These are phyloP conservation scores for Amphipoea lucens DNA, from an alignment of 2,888 invertebrate genomes.

Conservation along the genomic window DNA sequence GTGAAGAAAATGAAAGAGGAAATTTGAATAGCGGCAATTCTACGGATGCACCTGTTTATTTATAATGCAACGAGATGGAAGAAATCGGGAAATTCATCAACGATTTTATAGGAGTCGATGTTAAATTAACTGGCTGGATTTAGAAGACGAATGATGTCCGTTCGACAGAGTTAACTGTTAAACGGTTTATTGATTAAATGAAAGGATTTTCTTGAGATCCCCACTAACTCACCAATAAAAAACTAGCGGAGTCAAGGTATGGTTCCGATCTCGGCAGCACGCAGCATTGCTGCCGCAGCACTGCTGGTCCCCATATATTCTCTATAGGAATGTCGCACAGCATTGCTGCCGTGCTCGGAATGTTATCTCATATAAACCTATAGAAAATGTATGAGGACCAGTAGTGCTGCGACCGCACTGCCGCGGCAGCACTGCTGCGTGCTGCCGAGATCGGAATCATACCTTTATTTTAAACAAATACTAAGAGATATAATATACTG, in stretches of 20 bases:
- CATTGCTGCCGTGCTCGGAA: no score
- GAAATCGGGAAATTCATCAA: neutral
- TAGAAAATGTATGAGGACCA: no score
- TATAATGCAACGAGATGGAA: conserved; percentile 3
- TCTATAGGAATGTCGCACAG: no score
- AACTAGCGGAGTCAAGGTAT: no score
- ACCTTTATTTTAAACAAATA: neutral
- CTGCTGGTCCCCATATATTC: no score
- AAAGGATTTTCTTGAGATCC: neutral
- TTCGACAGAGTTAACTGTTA: neutral
- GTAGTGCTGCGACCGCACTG: no score
- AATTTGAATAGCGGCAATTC: conserved; percentile 30
- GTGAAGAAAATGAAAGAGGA: conserved; percentile 32
- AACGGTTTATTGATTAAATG: neutral
- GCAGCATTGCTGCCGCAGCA: no score
- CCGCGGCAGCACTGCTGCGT: no score
- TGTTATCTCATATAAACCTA: no score
- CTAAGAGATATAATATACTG: no score
- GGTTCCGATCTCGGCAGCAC: no score
- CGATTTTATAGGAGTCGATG: neutral
- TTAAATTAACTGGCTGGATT: neutral
- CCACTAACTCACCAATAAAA: neutral
- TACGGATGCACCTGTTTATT: conserved; percentile 31
- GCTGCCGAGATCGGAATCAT: no score
- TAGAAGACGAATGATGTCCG: neutral